Conservation (phyloP, 2,797 vertebrate species). For the Diceros bicornis region DNA sequence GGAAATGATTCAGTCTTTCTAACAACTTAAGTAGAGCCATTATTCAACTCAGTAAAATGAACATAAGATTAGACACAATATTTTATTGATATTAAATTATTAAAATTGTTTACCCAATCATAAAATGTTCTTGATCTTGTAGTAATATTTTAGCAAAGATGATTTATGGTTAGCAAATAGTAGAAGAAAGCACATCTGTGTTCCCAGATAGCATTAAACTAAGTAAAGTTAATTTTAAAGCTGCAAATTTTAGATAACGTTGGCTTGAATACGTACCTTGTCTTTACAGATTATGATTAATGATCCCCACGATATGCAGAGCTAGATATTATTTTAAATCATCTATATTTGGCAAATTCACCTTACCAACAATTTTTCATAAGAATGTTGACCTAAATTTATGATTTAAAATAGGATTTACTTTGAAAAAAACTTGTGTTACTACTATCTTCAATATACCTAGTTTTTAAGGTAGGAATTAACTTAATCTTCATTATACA, state of each 20-base stretch:
- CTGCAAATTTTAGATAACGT: neutral
- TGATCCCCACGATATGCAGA: neutral
- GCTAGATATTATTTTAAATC: neutral
- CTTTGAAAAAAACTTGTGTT: neutral
- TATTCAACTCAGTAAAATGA: neutral
- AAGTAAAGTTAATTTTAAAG: constrained; percentile 40
- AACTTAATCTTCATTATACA: neutral
- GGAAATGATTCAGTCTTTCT: neutral
- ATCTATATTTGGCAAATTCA: neutral
- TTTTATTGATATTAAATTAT: constrained; percentile 45
- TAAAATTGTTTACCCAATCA: neutral
- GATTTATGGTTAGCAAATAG: neutral
- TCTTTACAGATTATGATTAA: constrained; percentile 16
- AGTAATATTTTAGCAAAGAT: constrained; percentile 11
- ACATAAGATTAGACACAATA: neutral
- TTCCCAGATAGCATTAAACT: constrained; percentile 3
- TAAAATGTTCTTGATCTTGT: neutral
- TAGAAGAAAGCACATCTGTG: neutral
- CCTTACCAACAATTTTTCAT: neutral
- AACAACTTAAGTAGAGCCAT: neutral
- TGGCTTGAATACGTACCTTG: neutral
- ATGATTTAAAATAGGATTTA: constrained; percentile 24
- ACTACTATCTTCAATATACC: constrained; percentile 28
- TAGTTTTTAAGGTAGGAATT: neutral
- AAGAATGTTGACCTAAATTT: neutral